These are phyloP conservation scores for Harlomillsia oculata DNA, from an alignment of 1,140 invertebrate species.

Conservation along the genomic window DNA sequence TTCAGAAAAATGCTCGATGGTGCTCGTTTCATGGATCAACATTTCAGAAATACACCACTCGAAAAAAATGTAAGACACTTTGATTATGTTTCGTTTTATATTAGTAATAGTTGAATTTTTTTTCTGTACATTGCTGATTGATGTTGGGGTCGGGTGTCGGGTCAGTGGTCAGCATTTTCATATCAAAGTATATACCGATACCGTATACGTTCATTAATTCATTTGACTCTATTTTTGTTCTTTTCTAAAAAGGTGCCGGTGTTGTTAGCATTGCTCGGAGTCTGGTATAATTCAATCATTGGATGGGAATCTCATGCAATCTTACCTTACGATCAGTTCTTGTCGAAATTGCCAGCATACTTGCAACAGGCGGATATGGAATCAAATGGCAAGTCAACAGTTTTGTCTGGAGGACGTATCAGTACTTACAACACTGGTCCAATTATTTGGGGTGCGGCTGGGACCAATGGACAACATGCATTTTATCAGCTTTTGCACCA, in stretches of 20 bases:
- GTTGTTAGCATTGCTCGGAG: constrained; percentile 81
- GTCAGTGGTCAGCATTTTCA: no score
- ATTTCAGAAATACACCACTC: constrained; percentile 79
- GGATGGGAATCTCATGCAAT: constrained; percentile 91
- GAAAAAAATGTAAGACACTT: constrained; percentile 73
- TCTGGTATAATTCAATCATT: constrained; percentile 96
- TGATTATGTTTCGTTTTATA: not conserved
- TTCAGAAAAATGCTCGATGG: constrained; percentile 86
- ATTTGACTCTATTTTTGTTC: constrained; percentile 8
- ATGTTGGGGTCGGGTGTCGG: no score
- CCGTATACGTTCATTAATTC: no score
- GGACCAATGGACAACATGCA: constrained; percentile 98
- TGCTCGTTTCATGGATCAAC: constrained; percentile 87
- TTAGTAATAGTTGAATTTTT: not conserved
- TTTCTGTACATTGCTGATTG: not conserved
- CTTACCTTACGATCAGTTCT: constrained; percentile 95
- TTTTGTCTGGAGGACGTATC: constrained; percentile 18
- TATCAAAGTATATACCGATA: no score
- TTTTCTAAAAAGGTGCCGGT: constrained; percentile 69
- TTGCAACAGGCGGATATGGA: constrained; percentile 99
- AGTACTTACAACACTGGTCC: constrained; percentile 52
- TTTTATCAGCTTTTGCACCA: constrained; percentile 97
- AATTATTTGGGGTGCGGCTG: constrained; percentile 93
- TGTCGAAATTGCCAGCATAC: constrained; percentile 97
- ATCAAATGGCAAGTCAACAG: constrained; percentile 93